Evolutionary conservation across 2,113 vertebrate genomes (phyloP), one percentile per base, ranked within the genome.

Genomic region (Geothlypis trichas): DNA sequence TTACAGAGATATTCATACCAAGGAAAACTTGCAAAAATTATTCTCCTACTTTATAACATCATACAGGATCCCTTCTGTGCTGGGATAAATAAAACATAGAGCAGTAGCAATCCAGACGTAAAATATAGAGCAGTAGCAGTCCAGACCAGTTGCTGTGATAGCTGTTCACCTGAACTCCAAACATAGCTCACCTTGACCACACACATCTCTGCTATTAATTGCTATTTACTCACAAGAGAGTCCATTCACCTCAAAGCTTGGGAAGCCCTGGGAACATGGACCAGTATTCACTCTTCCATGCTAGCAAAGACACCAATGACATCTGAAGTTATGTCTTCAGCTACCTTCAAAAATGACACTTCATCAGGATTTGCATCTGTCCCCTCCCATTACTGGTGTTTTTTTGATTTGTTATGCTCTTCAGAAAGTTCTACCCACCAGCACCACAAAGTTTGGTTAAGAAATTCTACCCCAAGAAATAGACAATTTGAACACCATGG

Each of bases 321-420:
- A 85, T 18, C 20, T 62, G 21, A 82, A 76, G 33, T 44, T 19
- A 81, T 1, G 2, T 30, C 47, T 74, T 84, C 33, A 55, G n/a
- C 35, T 47, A 42, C 30, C 39, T 57, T 67, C 24, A 74, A 52
- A 85, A 44, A 59, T 59, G 26, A 33, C 26, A 57, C 10, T 24
- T 63, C 1, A 0, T 41, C 15, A 90, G 22, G 42, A 71, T 42
- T 49, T 59, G 33, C 19, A 69, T 41, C 35, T 2, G 0, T 28
- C 3, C 33, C 9, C 9, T 61, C 15, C 35, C 5, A 9, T 51
- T 80, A 28, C 23, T 42, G 20, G 7, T 62, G 15, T 0, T 3
- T 65, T 65, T 75, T 35, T 52, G 11, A 58, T 68, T 74, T 59
- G 2, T 30, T 84, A n/a, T 7, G 5, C 52, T 88, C 49, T 77